A percentile compares a stretch with the other conserved stretches of the same genome.
phyloP scores from a whole-genome alignment of 2,888 invertebrate species.

The Stegophylla sp. region DNA sequence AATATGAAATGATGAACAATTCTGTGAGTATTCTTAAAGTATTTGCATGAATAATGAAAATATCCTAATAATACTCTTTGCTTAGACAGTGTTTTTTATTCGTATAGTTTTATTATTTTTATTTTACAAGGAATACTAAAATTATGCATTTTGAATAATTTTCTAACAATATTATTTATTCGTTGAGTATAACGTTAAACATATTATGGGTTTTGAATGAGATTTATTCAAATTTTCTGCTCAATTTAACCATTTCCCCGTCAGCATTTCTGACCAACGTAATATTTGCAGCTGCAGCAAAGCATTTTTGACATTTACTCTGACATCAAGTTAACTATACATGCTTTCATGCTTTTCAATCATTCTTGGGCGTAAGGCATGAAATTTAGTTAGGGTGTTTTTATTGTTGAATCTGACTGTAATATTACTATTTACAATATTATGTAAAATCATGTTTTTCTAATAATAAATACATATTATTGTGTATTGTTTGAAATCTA shows the following conservation, averaged over 20 bases:
- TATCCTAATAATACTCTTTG: too few species aligned
- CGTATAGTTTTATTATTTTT: too few species aligned
- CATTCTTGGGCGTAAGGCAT: neutral
- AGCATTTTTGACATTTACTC: constrained; percentile 11
- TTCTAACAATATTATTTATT: too few species aligned
- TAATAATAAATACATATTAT: neutral
- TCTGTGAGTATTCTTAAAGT: too few species aligned
- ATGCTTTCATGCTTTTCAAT: constrained; percentile 10
- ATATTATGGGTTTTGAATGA: neutral
- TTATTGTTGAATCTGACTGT: constrained; percentile 18
- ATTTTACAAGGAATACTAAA: too few species aligned
- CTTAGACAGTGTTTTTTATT: too few species aligned
- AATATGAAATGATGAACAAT: too few species aligned
- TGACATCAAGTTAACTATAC: neutral
- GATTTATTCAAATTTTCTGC: neutral
- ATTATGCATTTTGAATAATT: too few species aligned
- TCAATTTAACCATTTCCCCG: neutral
- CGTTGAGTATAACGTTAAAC: too few species aligned
- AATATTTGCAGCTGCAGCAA: neutral
- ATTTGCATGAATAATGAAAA: too few species aligned
- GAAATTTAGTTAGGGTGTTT: neutral
- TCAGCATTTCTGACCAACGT: neutral
- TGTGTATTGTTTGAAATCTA: neutral
- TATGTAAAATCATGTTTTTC: constrained; percentile 9
- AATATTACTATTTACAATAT: constrained; percentile 7